Conservation (phyloP, 2,888 invertebrate species). For the Aleiodes leptofemur region DNA sequence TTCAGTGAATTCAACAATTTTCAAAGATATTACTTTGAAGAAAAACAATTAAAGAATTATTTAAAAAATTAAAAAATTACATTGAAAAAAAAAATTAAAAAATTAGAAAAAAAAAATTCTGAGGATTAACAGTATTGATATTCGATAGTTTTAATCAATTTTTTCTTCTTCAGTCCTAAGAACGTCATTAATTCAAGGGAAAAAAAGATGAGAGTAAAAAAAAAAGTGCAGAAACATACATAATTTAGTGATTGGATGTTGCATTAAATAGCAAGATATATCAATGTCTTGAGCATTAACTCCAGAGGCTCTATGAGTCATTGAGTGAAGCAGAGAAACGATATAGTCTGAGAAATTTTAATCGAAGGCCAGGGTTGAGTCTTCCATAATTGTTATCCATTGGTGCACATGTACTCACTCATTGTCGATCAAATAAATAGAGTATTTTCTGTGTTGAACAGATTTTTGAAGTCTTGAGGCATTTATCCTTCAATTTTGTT, state of each 20-base stretch:
- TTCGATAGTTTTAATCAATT: too few species aligned
- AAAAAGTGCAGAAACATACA: neutral
- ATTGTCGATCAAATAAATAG: neutral
- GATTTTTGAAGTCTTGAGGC: neutral
- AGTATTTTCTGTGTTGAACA: too few species aligned
- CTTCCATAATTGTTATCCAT: slow-evolving; percentile 17
- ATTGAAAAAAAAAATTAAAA: neutral
- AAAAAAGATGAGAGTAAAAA: too few species aligned
- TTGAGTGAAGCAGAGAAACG: slow-evolving; percentile 4
- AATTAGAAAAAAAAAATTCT: too few species aligned
- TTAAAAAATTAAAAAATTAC: too few species aligned
- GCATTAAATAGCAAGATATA: slow-evolving; percentile 20
- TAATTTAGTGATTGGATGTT: neutral
- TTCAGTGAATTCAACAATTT: too few species aligned
- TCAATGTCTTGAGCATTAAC: slow-evolving; percentile 3
- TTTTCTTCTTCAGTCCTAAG: too few species aligned
- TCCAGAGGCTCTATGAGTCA: slow-evolving; percentile 24
- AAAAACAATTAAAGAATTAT: too few species aligned
- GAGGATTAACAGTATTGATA: too few species aligned
- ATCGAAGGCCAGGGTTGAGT: slow-evolving; percentile 40
- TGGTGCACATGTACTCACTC: slow-evolving; percentile 37
- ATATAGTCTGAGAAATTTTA: slow-evolving; percentile 23
- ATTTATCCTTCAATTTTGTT: neutral
- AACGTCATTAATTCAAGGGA: too few species aligned
- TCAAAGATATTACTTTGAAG: too few species aligned